These are phyloP conservation scores for Chamaetylas fuelleborni DNA, from an alignment of 2,113 vertebrate genomes.

Conservation along the genomic window DNA sequence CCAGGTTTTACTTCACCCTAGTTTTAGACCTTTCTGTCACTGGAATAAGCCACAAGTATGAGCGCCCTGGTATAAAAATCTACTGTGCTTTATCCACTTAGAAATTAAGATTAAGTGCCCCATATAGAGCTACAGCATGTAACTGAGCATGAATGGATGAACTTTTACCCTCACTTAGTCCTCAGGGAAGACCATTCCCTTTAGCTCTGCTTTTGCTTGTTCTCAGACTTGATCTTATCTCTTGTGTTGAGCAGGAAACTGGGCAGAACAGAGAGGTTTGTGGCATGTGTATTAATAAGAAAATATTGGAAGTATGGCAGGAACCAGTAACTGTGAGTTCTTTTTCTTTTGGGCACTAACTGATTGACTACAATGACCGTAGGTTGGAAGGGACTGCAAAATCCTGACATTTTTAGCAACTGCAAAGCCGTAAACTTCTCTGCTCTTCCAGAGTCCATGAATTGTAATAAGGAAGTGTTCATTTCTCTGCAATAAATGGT, in stretches of 20 bases:
- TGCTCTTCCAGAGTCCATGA: not conserved
- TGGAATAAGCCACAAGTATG: not conserved
- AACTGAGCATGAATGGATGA: accelerated
- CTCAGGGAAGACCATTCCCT: not conserved
- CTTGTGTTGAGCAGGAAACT: not conserved
- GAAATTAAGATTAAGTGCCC: not conserved
- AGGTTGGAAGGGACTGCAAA: not conserved
- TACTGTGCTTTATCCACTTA: not conserved
- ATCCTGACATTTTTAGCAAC: not conserved
- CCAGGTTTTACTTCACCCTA: not conserved
- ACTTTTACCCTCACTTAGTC: not conserved
- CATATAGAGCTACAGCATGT: not conserved
- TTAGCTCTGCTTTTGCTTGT: not conserved
- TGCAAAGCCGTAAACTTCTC: not conserved
- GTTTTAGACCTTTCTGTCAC: not conserved
- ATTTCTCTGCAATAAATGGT: not conserved
- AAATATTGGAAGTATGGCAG: not conserved
- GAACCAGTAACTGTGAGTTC: accelerated
- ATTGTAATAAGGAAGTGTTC: not conserved
- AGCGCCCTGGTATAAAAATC: not conserved
- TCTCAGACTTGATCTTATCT: not conserved
- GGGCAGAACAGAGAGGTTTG: accelerated
- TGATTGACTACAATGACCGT: not conserved
- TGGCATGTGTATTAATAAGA: not conserved
- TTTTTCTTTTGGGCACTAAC: not conserved